Base-by-base conservation (phyloP, 2,888 invertebrate species). In the Pachydiplax longipennis region DNA sequence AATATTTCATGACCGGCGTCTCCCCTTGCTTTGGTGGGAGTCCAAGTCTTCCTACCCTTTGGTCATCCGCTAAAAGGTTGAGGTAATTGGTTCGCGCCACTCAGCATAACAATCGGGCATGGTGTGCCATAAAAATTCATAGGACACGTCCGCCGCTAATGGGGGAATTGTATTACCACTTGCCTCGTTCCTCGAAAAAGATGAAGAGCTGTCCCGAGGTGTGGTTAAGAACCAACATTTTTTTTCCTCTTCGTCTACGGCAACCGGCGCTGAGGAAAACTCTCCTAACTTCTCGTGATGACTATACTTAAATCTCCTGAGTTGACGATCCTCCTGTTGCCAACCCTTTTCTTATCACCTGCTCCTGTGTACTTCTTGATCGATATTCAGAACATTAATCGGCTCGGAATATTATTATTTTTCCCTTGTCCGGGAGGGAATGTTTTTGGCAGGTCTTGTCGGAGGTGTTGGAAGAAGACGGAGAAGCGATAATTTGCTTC, bases 61-160 rank as follows among this genome's bases (percentile, higher is more conserved):
- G 81, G 81, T n/a, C 22, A 4, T 44, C 82, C 25, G 82, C 82
- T 48, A 48, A 82, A 82, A 82, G 25, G 81, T 40, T 18, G 25
- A 48, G n/a, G 35, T 83, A 83, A 58, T 83, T 18, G 58, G 53
- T 31, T 48, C 53, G 12, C 48, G 25, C 25, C 25, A 15, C 83
- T 81, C 58, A 10, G 58, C 31, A 83, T 18, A 73, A 73, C 73
- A 31, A 73, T 31, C 73, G 31, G 25, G n/a, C 53, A 31, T 22
- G 48, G 82, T 25, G 82, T 35, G 53, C 35, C 31, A 83, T 83
- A 58, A 83, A 83, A 83, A 83, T 83, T 83, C 83, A 83, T 83
- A 83, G 58, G 58, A 83, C 83, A 83, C 83, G 53, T 83, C 31
- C 35, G 35, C 12, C 31, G 18, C 58, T 83, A 83, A 83, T 83